phyloP scores from a whole-genome alignment of 2,797 vertebrate genomes.

The Oophaga sylvatica region DNA sequence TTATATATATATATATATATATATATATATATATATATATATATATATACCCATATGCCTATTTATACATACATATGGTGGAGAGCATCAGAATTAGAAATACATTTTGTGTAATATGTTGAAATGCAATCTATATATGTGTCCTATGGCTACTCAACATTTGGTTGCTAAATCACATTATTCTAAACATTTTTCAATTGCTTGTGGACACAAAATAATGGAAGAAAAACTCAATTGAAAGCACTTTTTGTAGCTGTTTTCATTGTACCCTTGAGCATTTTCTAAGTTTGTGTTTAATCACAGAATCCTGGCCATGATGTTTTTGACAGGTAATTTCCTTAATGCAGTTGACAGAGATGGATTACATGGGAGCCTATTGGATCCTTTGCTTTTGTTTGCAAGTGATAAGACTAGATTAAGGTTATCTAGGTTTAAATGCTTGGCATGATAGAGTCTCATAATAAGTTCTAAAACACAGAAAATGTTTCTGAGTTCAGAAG shows the following conservation, averaged over 20 bases:
- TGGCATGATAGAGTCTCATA: conserved; percentile 74
- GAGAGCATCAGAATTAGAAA: neutral
- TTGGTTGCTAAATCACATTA: conserved; percentile 66
- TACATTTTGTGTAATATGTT: neutral
- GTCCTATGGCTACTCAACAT: conserved; percentile 32
- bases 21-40: neutral
- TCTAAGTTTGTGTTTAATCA: conserved; percentile 83
- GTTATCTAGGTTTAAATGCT: conserved; percentile 70
- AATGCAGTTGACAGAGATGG: conserved; percentile 86
- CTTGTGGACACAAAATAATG: conserved; percentile 68
- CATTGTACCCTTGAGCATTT: conserved; percentile 77
- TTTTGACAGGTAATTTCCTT: conserved; percentile 90
- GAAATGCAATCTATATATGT: conserved; percentile 30
- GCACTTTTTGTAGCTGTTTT: conserved; percentile 69
- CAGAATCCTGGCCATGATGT: conserved; percentile 79
- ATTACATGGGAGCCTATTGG: conserved; percentile 78
- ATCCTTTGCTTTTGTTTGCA: conserved; percentile 79
- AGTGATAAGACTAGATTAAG: conserved; percentile 80
- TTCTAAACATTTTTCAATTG: conserved; percentile 69
- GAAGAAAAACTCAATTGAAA: conserved; percentile 72
- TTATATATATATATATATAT: neutral
- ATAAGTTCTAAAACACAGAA: conserved; percentile 76
- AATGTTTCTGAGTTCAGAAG: conserved; percentile 67
- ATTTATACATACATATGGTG: neutral
- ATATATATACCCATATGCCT: neutral